Conservation (phyloP, 2,888 invertebrate genomes). For the Hydrotaea diabolus region DNA sequence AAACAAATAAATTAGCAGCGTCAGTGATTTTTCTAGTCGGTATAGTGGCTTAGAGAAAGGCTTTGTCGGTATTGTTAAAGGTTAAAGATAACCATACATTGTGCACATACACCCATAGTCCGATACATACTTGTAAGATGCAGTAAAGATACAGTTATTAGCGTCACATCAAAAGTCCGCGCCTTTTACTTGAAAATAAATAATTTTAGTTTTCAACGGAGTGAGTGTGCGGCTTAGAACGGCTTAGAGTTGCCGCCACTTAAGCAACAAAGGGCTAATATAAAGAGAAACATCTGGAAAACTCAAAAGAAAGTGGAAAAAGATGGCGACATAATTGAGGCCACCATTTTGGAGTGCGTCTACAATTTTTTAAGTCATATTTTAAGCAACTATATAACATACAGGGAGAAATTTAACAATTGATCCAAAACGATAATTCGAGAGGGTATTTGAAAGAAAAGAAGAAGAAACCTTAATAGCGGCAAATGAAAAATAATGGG, state of each 20-base stretch:
- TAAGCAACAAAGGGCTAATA: slow-evolving; percentile 38
- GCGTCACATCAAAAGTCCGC: no score
- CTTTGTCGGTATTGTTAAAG: no score
- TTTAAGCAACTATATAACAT: slow-evolving; percentile 52
- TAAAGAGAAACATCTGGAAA: slow-evolving; percentile 39
- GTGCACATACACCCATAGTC: no score
- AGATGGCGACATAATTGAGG: slow-evolving; percentile 40
- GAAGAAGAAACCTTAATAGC: slow-evolving; percentile 51
- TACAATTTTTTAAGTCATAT: slow-evolving; percentile 55
- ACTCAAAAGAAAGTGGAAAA: slow-evolving; percentile 49
- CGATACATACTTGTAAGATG: no score
- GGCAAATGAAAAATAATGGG: not conserved
- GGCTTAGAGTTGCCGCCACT: slow-evolving; percentile 25
- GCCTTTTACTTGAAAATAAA: no score
- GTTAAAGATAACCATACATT: no score
- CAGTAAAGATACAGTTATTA: no score
- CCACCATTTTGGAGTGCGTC: slow-evolving; percentile 54
- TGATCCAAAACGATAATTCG: slow-evolving; percentile 14
- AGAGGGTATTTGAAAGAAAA: slow-evolving; percentile 43
- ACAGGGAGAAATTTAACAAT: slow-evolving; percentile 51
- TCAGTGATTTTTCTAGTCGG: no score
- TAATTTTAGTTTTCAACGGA: no score
- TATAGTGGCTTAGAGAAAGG: no score
- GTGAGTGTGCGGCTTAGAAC: no score
- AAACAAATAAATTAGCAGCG: no score